Evolutionary conservation across 2,888 invertebrate species (phyloP), one percentile per base, ranked within the genome.

Genomic region (Calephelis perditalis): DNA sequence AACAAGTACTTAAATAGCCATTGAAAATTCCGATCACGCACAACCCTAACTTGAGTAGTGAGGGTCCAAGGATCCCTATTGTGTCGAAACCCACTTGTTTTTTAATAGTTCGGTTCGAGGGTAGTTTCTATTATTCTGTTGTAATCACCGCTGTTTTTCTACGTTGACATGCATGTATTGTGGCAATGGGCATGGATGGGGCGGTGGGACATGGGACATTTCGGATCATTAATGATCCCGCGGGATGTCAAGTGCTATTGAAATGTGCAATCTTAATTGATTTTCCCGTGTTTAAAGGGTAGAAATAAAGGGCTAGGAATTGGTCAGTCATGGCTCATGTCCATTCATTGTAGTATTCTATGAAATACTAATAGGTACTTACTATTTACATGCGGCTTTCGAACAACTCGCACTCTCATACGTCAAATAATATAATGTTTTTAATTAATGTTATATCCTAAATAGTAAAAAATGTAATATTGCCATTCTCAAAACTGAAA

Each of bases 51-150:
- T 76, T 70, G 76, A 82, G 82, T 82, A 79, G 65, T 67, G 71
- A 78, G 85, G 82, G 79, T 74, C 84, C 71, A 71, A 74, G 79
- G 83, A 82, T 80, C 76, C 82, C 84, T 72, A 88, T 87, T 88
- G 86, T 86, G 52, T 52, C 11, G 77, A 64, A 75, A 76, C 82
- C 86, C 85, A 86, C 87, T 88, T 89, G 86, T 87, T 86, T 85
- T 86, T 86, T 82, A 85, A 86, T 84, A 67, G 52, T 52, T 52
- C 10, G 52, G 52, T 52, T 52, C 67, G 81, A 78, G 86, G 88
- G 86, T 84, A 82, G 85, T 84, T 88, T 86, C 82, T 81, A 86
- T 86, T 88, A 87, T 88, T 87, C 78, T 35, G 74, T 76, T 72
- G 80, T 82, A 81, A 80, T 81, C 74, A 57, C 57, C 78, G 76